phyloP scores from a whole-genome alignment of 2,888 invertebrate genomes.

The Andrena dorsata region DNA sequence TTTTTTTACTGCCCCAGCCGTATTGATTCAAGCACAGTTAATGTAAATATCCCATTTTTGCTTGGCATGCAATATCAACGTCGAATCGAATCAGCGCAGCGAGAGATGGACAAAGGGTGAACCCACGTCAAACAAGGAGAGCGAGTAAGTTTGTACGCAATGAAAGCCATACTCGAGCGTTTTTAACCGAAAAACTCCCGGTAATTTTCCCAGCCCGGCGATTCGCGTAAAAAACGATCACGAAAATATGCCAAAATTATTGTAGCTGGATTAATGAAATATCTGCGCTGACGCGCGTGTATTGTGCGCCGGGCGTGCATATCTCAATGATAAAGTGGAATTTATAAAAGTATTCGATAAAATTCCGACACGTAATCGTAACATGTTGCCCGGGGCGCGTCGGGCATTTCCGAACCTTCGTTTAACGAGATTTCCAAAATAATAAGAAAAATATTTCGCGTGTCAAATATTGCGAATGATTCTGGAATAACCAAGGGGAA shows the following conservation, averaged over 20 bases:
- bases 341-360: constrained; percentile 46
- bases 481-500: background rate
- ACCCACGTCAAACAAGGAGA: constrained; percentile 41
- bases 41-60: constrained; percentile 30
- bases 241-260: constrained; percentile 32
- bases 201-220: background rate
- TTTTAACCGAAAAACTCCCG: constrained; percentile 31
- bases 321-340: constrained; percentile 33
- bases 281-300: constrained; percentile 10
- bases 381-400: background rate
- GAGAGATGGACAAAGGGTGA: constrained; percentile 41
- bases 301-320: background rate
- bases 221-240: background rate
- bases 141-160: constrained; percentile 49
- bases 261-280: constrained; percentile 40
- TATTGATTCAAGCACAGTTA: background rate
- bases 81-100: constrained; percentile 40
- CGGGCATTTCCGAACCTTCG: background rate
- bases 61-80: constrained; percentile 22
- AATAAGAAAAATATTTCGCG: constrained; percentile 1
- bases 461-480: constrained; percentile 5
- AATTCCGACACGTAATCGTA: constrained; percentile 37
- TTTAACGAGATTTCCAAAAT: constrained; percentile 4
- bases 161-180: constrained; percentile 14
- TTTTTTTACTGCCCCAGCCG: background rate